A percentile compares a stretch with the other conserved stretches of the same genome.
Evolutionary conservation across 2,888 invertebrate genomes (phyloP).

Genomic region (Sarcophaga variegata): DNA sequence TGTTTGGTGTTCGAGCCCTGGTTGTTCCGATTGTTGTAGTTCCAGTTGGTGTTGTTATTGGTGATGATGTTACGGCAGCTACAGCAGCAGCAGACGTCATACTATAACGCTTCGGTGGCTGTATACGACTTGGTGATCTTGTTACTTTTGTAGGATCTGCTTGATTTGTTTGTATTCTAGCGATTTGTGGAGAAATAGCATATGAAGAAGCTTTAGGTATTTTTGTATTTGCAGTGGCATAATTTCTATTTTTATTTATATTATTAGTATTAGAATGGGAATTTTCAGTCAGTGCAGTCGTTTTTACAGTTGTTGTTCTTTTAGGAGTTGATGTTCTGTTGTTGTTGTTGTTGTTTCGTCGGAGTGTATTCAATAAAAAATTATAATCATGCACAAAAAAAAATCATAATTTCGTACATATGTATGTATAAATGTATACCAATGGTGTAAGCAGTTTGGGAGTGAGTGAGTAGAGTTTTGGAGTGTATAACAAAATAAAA

Average conservation of each 20-base stretch:
- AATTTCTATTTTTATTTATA: constrained; percentile 46
- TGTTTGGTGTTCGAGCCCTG: constrained; percentile 72
- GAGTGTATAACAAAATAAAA: constrained; percentile 14
- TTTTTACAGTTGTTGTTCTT: constrained; percentile 72
- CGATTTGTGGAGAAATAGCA: constrained; percentile 76
- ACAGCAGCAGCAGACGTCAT: constrained; percentile 70
- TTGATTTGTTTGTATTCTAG: constrained; percentile 76
- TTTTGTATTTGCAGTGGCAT: constrained; percentile 59
- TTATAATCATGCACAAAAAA: constrained; percentile 45
- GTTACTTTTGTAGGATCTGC: constrained; percentile 74
- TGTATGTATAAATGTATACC: no score
- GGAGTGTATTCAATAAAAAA: constrained; percentile 11
- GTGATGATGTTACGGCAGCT: constrained; percentile 55
- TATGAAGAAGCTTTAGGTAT: constrained; percentile 68
- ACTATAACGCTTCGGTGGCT: constrained; percentile 81
- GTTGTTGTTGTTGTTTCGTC: background rate
- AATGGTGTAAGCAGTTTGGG: no score
- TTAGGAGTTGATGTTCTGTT: constrained; percentile 28
- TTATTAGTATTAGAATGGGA: background rate
- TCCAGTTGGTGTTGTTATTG: constrained; percentile 72
- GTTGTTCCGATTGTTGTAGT: constrained; percentile 73
- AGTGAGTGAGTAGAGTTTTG: background rate
- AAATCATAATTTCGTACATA: constrained; percentile 15
- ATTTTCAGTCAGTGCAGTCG: constrained; percentile 39
- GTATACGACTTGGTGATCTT: constrained; percentile 81